Conservation (phyloP, 2,888 invertebrate genomes). For the Phasia obesa region DNA sequence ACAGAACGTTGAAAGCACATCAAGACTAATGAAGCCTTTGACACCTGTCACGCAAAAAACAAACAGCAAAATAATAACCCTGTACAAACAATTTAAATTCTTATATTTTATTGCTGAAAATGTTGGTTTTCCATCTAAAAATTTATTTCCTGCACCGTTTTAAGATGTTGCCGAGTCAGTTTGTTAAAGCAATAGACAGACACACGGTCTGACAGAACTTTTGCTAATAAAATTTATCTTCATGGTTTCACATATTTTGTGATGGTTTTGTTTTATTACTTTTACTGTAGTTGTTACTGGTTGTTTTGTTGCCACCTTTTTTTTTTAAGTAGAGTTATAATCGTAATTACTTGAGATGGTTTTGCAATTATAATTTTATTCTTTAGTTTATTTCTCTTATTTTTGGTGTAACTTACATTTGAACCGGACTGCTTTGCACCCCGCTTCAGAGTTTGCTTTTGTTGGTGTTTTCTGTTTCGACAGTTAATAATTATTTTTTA, state of each 20-base stretch:
- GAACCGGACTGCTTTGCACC: not conserved
- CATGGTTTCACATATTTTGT: slow-evolving; percentile 21
- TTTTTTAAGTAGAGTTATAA: slow-evolving; percentile 33
- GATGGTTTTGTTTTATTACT: slow-evolving; percentile 21
- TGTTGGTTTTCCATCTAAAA: slow-evolving; percentile 5
- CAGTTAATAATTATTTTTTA: slow-evolving; percentile 57
- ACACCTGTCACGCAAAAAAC: not conserved
- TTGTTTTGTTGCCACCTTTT: slow-evolving; percentile 27
- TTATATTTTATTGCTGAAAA: slow-evolving; percentile 22
- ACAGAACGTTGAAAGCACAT: no score
- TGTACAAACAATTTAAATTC: slow-evolving; percentile 29
- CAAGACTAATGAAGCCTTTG: no score
- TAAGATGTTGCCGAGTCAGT: slow-evolving; percentile 1
- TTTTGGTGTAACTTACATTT: not conserved
- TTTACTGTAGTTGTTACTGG: not conserved
- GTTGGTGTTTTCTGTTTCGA: slow-evolving; percentile 14
- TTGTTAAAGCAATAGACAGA: slow-evolving; percentile 19
- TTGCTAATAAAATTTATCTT: slow-evolving; percentile 59
- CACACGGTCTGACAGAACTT: slow-evolving; percentile 20
- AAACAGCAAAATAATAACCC: not conserved
- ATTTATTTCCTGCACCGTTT: slow-evolving; percentile 6
- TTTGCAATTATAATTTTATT: slow-evolving; percentile 62
- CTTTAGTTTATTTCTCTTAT: slow-evolving; percentile 24
- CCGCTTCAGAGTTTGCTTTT: slow-evolving; percentile 3
- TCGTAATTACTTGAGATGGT: slow-evolving; percentile 50